Percentiles rank a stretch among this genome's conserved stretches.
Conservation (phyloP, 2,888 invertebrate genomes). For the Eudemis profundana region DNA sequence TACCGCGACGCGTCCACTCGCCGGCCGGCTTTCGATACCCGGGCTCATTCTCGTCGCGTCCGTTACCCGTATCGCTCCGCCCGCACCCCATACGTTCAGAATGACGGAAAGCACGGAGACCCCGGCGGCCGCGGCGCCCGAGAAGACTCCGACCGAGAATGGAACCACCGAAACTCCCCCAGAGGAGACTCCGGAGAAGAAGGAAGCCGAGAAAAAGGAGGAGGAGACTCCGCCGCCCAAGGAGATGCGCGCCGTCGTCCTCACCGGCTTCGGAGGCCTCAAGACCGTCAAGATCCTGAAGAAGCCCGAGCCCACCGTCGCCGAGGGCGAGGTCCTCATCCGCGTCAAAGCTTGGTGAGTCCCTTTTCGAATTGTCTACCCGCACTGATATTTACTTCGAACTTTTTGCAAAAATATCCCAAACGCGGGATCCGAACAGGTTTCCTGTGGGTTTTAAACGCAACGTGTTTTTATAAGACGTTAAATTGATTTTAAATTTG, state of each 20-base stretch:
- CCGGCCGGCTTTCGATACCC: slow-evolving; percentile 74
- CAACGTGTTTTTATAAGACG: slow-evolving; percentile 37
- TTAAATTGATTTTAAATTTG: slow-evolving; percentile 25
- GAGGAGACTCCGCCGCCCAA: slow-evolving; percentile 87
- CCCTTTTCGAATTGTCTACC: slow-evolving; percentile 44
- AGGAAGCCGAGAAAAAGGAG: slow-evolving; percentile 83
- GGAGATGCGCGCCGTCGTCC: slow-evolving; percentile 94
- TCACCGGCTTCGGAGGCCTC: slow-evolving; percentile 94
- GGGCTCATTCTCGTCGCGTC: slow-evolving; percentile 75
- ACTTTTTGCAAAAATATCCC: slow-evolving; percentile 41
- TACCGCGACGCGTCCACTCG: slow-evolving; percentile 81
- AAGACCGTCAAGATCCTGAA: slow-evolving; percentile 93
- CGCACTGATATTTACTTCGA: slow-evolving; percentile 46
- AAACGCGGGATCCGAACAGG: slow-evolving; percentile 44
- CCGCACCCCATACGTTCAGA: slow-evolving; percentile 59
- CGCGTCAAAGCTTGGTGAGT: slow-evolving; percentile 95
- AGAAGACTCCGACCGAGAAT: slow-evolving; percentile 85
- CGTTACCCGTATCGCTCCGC: slow-evolving; percentile 68
- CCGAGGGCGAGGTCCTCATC: slow-evolving; percentile 92
- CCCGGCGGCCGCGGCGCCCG: slow-evolving; percentile 81
- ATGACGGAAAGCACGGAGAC: slow-evolving; percentile 84
- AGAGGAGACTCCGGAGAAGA: slow-evolving; percentile 83
- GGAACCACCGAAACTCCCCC: slow-evolving; percentile 78
- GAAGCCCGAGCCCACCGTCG: slow-evolving; percentile 90
- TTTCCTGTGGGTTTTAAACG: slow-evolving; percentile 40